Evolutionary conservation across 2,113 vertebrate genomes (phyloP).

Genomic region (Tychaedon coryphoeus): DNA sequence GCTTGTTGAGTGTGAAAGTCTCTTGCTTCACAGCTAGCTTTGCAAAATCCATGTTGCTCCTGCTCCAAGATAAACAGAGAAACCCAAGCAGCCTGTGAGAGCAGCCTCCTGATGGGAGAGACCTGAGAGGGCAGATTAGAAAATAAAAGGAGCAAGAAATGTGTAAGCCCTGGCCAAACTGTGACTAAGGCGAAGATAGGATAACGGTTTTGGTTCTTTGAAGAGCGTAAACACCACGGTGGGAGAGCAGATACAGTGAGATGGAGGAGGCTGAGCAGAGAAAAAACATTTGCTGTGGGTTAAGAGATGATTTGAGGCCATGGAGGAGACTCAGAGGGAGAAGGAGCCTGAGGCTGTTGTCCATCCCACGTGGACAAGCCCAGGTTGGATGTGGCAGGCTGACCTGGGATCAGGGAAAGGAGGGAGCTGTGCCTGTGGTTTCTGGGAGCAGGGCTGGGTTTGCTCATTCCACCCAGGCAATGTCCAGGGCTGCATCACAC

Average conservation of each 20-base stretch:
- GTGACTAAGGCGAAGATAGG: conserved; percentile 44
- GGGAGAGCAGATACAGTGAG: neutral
- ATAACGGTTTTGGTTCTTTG: conserved; percentile 8
- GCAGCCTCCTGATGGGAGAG: conserved; percentile 5
- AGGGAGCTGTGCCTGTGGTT: neutral
- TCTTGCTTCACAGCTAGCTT: conserved; percentile 51
- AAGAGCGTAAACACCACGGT: neutral
- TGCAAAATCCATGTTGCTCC: neutral
- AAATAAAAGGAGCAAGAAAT: conserved; percentile 27
- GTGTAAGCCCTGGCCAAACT: conserved; percentile 12
- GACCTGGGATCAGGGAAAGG: neutral
- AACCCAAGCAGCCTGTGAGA: conserved; percentile 5
- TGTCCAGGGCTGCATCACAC: neutral
- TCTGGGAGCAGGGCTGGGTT: neutral
- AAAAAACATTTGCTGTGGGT: neutral
- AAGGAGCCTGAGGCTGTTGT: neutral
- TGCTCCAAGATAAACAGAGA: conserved; percentile 54
- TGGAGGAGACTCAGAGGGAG: neutral
- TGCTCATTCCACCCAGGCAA: neutral
- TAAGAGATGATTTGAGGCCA: neutral
- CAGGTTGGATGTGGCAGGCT: neutral
- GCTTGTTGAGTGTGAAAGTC: conserved; percentile 13
- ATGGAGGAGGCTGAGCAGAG: neutral
- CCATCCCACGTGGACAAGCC: neutral
- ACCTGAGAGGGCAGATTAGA: conserved; percentile 32